These are phyloP conservation scores for Slavum lentiscoides DNA, from an alignment of 2,888 invertebrate species.

Conservation along the genomic window DNA sequence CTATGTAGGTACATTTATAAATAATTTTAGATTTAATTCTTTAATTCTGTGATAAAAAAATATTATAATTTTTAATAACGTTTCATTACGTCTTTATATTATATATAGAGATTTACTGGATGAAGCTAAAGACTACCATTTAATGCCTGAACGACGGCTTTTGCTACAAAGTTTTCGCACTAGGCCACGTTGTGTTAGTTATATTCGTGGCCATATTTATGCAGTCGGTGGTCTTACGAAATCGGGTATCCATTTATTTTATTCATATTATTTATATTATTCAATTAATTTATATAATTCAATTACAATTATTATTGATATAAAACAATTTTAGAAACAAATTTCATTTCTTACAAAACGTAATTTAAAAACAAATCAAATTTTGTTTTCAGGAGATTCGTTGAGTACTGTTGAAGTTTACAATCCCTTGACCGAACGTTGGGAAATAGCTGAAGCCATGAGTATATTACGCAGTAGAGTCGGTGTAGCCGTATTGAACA, in stretches of 20 bases:
- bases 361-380: not conserved
- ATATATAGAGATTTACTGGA: constrained; percentile 74
- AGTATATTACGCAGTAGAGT: constrained; percentile 80
- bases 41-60: no score
- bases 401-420: constrained; percentile 83
- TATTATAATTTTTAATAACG: not conserved
- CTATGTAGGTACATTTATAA: no score
- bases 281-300: not conserved
- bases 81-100: not conserved
- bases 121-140: constrained; percentile 84
- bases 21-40: no score
- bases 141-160: constrained; percentile 82
- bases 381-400: constrained; percentile 67
- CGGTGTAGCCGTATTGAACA: constrained; percentile 81
- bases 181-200: constrained; percentile 74
- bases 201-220: constrained; percentile 78
- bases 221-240: constrained; percentile 85
- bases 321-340: not conserved
- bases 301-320: no score
- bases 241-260: constrained; percentile 63
- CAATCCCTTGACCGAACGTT: constrained; percentile 71
- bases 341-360: not conserved
- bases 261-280: not conserved
- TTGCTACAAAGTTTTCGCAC: constrained; percentile 76
- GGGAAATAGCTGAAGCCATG: constrained; percentile 81